phyloP scores from a whole-genome alignment of 2,888 invertebrate genomes.

The Aricia artaxerxes region DNA sequence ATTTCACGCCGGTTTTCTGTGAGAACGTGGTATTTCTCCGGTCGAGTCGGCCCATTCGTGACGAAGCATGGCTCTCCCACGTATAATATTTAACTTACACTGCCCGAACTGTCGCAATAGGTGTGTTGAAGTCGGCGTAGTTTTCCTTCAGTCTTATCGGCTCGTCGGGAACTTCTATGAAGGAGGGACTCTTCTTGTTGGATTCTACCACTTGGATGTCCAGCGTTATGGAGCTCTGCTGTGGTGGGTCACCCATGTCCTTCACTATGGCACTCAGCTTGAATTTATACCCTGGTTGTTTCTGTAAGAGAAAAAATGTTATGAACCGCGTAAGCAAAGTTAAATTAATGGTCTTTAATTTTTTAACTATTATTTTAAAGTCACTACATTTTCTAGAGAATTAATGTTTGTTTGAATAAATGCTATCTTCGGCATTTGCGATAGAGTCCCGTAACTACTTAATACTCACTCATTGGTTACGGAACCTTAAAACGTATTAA shows the following conservation, averaged over 20 bases:
- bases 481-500: too few species aligned
- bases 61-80: too few species aligned
- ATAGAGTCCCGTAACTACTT: too few species aligned
- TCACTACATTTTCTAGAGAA: not conserved
- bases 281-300: slow-evolving; percentile 83
- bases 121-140: slow-evolving; percentile 84
- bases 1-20: too few species aligned
- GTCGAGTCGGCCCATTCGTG: too few species aligned
- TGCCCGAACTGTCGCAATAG: slow-evolving; percentile 86
- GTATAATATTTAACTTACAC: slow-evolving; percentile 71
- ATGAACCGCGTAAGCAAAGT: not conserved
- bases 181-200: slow-evolving; percentile 91
- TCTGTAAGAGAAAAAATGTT: slow-evolving; percentile 58
- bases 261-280: slow-evolving; percentile 87
- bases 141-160: slow-evolving; percentile 87
- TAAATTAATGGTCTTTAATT: not conserved
- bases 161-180: slow-evolving; percentile 81
- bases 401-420: too few species aligned
- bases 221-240: slow-evolving; percentile 87
- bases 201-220: slow-evolving; percentile 92
- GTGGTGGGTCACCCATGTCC: slow-evolving; percentile 85
- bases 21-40: too few species aligned
- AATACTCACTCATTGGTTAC: too few species aligned
- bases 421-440: too few species aligned
- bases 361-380: not conserved